phyloP scores from a whole-genome alignment of 1,140 invertebrate species.

The Drosophila sucinea region DNA sequence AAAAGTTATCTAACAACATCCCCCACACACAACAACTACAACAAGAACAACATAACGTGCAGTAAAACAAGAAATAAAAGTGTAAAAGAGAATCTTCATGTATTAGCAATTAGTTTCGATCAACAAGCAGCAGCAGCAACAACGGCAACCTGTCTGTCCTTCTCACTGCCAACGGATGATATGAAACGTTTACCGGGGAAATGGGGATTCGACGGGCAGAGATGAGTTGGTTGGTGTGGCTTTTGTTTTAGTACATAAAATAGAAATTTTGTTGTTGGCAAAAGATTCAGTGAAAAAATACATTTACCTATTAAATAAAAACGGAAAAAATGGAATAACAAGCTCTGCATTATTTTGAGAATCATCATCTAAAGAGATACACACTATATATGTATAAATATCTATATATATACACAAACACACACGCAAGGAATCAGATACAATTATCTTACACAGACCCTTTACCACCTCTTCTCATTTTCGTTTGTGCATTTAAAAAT shows the following conservation, averaged over 20 bases:
- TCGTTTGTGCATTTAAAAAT: slow-evolving; percentile 69
- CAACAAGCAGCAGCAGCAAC: slow-evolving; percentile 10
- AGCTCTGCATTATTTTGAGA: slow-evolving; percentile 46
- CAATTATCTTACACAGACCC: slow-evolving; percentile 4
- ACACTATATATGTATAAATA: slow-evolving; percentile 22
- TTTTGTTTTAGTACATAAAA: slow-evolving; percentile 68
- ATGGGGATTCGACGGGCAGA: slow-evolving; percentile 14
- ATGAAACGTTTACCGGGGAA: slow-evolving; percentile 20
- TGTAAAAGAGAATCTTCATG: slow-evolving; percentile 69
- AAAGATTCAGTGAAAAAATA: slow-evolving; percentile 69
- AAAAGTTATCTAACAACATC: slow-evolving; percentile 54
- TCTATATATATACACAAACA: slow-evolving; percentile 6
- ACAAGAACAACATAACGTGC: slow-evolving; percentile 41
- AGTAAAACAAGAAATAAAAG: slow-evolving; percentile 56
- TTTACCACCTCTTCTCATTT: slow-evolving; percentile 2
- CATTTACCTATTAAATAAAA: slow-evolving; percentile 72
- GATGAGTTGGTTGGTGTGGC: slow-evolving; percentile 44
- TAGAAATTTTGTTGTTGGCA: slow-evolving; percentile 70
- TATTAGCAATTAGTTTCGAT: slow-evolving; percentile 56
- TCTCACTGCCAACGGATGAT: slow-evolving; percentile 42
- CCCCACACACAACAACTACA: slow-evolving; percentile 45
- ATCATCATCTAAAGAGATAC: not conserved
- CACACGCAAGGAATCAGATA: slow-evolving; percentile 18
- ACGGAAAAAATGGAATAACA: slow-evolving; percentile 23
- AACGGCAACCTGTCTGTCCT: not conserved